These are phyloP conservation scores for Caenorhabditis tropicalis DNA, from an alignment of 1,140 invertebrate genomes.

Conservation along the genomic window DNA sequence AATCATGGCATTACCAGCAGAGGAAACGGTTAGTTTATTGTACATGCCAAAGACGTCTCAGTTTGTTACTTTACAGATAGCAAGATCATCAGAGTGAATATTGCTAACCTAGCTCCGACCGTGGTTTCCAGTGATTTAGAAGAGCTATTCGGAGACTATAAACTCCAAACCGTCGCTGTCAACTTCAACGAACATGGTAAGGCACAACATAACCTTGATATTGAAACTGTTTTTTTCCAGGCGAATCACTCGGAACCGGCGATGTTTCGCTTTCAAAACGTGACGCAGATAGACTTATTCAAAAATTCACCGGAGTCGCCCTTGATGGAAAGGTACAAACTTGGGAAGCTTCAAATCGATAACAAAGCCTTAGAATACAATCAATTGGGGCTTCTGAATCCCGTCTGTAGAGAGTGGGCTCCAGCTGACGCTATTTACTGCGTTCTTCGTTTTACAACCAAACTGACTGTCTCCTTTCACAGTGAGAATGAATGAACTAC, in stretches of 20 bases:
- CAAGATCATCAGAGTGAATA: slow-evolving; percentile 49
- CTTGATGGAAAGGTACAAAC: slow-evolving; percentile 45
- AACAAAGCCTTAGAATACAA: slow-evolving; percentile 28
- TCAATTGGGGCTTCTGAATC: slow-evolving; percentile 6
- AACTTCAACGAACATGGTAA: slow-evolving; percentile 51
- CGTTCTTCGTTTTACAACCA: neutral
- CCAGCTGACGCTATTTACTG: neutral
- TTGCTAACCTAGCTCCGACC: slow-evolving; percentile 48
- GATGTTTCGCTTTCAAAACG: slow-evolving; percentile 48
- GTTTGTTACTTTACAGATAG: neutral
- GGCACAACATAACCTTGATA: neutral
- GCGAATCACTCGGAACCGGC: slow-evolving; percentile 49
- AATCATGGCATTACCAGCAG: slow-evolving; percentile 33
- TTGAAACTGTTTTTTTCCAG: neutral
- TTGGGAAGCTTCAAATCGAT: neutral
- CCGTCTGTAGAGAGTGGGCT: neutral
- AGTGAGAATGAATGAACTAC: neutral
- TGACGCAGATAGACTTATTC: slow-evolving; percentile 32
- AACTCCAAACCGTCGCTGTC: slow-evolving; percentile 35
- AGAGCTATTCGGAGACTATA: slow-evolving; percentile 46
- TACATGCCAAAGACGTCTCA: neutral
- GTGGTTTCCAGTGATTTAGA: slow-evolving; percentile 54
- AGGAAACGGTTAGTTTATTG: neutral
- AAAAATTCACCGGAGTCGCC: slow-evolving; percentile 48
- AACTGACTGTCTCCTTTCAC: neutral